Evolutionary conservation across 2,113 vertebrate species (phyloP).

Genomic region (Theristicus caerulescens): DNA sequence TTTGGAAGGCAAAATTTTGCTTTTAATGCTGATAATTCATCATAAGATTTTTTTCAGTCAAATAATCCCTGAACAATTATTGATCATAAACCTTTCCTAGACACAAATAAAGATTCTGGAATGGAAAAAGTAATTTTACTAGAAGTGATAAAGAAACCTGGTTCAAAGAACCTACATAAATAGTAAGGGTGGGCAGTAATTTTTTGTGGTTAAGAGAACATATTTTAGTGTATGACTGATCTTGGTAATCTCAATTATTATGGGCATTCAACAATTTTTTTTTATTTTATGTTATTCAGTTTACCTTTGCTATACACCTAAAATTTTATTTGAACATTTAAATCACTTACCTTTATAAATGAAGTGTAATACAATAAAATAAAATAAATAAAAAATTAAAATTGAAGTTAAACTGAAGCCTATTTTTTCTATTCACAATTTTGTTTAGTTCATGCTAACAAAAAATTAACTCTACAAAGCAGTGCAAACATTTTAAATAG

Average conservation of each 20-base stretch:
- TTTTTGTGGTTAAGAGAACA: neutral
- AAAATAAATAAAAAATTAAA: neutral
- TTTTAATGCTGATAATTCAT: neutral
- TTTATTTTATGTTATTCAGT: neutral
- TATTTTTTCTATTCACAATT: neutral
- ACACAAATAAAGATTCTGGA: neutral
- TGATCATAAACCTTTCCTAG: neutral
- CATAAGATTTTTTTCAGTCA: neutral
- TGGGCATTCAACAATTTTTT: neutral
- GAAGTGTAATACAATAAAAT: neutral
- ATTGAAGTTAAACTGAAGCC: neutral
- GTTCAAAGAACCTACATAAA: neutral
- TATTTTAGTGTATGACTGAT: neutral
- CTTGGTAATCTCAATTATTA: neutral
- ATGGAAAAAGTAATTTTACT: neutral
- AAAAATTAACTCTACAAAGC: neutral
- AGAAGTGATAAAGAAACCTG: neutral
- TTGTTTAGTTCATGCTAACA: neutral
- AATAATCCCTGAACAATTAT: neutral
- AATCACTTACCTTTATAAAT: neutral
- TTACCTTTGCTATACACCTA: neutral
- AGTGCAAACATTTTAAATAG: neutral
- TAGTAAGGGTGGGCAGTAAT: neutral
- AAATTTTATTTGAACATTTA: neutral
- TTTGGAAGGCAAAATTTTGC: neutral